These are phyloP conservation scores for Tridacna gigas DNA, from an alignment of 2,888 invertebrate species.

Conservation along the genomic window DNA sequence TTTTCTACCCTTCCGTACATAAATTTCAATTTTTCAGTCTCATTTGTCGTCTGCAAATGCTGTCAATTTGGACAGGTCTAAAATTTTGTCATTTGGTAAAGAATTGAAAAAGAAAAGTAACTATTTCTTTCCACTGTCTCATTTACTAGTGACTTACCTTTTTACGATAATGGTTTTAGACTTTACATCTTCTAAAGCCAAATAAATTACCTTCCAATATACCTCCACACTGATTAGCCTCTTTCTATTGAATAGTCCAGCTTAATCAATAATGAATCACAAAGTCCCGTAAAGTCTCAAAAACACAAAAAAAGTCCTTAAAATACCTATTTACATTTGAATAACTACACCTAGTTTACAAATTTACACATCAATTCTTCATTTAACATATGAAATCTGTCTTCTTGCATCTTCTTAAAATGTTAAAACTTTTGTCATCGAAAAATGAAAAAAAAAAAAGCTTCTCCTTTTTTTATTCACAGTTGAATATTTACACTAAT, in stretches of 20 bases:
- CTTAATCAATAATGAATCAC: slow-evolving; percentile 16
- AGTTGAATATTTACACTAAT: slow-evolving; percentile 1
- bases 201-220: slow-evolving; percentile 6
- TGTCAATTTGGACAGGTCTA: too few species aligned
- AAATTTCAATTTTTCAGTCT: too few species aligned
- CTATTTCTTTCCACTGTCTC: too few species aligned
- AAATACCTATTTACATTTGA: slow-evolving; percentile 21
- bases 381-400: background rate
- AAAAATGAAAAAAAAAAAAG: too few species aligned
- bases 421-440: too few species aligned
- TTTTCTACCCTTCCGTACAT: too few species aligned
- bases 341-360: slow-evolving; percentile 16
- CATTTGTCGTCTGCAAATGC: too few species aligned
- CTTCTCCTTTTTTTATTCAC: background rate
- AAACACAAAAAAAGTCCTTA: slow-evolving; percentile 17
- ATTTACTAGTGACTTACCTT: slow-evolving; percentile 7
- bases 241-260: slow-evolving; percentile 7
- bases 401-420: background rate
- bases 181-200: slow-evolving; percentile 11
- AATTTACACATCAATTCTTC: slow-evolving; percentile 25
- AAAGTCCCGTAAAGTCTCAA: background rate
- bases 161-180: background rate
- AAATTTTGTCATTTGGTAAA: too few species aligned
- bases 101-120: too few species aligned
- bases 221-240: slow-evolving; percentile 9